These are phyloP conservation scores for Troglohyphantes excavatus DNA, from an alignment of 2,888 invertebrate genomes.

Conservation along the genomic window DNA sequence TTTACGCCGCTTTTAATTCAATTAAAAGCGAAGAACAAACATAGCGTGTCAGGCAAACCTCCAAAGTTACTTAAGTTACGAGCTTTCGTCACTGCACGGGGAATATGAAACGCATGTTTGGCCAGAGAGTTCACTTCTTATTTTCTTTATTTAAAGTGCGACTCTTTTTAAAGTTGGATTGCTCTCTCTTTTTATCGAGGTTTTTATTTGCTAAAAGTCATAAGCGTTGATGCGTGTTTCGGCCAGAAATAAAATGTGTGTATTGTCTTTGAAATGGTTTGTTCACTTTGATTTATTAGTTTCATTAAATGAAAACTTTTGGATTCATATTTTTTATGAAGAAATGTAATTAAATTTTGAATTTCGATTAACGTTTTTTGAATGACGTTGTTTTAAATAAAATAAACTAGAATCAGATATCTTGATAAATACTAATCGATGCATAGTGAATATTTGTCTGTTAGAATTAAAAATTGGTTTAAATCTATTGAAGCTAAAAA, in stretches of 20 bases:
- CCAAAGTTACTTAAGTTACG: constrained; percentile 63
- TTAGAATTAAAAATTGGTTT: too few species aligned
- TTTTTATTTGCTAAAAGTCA: not conserved
- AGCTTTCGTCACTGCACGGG: constrained; percentile 40
- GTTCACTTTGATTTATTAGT: not conserved
- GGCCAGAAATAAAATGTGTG: not conserved
- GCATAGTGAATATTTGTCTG: too few species aligned
- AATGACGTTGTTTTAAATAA: too few species aligned
- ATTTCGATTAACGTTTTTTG: too few species aligned
- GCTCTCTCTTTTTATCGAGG: not conserved
- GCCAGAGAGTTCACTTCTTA: not conserved
- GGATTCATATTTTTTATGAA: too few species aligned
- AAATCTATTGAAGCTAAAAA: too few species aligned
- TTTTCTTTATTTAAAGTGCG: not conserved
- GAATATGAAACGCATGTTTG: constrained; percentile 27
- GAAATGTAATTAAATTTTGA: too few species aligned
- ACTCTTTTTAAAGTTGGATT: not conserved
- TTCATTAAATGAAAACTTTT: too few species aligned
- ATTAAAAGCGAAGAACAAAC: constrained; percentile 73
- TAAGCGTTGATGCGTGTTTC: not conserved
- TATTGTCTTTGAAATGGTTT: not conserved
- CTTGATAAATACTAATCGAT: too few species aligned
- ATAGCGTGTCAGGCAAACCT: constrained; percentile 54
- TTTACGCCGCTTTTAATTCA: constrained; percentile 70
- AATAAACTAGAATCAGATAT: too few species aligned